Conservation (phyloP, 2,113 vertebrate species). For the Hemichromis elongatus region DNA sequence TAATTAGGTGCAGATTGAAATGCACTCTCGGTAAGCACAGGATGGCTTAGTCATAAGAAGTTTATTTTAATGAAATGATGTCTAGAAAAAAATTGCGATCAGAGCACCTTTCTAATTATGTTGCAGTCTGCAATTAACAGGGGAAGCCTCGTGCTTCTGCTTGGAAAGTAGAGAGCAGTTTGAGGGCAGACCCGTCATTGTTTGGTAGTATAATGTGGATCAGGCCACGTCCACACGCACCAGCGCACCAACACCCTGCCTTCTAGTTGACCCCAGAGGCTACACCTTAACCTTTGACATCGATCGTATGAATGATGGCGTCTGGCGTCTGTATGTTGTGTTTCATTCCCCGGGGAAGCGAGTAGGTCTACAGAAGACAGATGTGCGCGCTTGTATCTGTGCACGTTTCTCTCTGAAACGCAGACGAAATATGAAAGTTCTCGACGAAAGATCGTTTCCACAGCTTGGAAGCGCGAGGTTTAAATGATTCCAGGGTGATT, state of each 20-base stretch:
- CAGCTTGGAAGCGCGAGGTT: neutral
- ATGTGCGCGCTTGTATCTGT: neutral
- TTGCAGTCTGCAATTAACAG: neutral
- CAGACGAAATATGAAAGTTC: constrained; percentile 5
- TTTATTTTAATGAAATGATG: neutral
- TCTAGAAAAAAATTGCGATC: neutral
- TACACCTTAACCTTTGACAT: constrained; percentile 35
- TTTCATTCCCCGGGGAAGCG: neutral
- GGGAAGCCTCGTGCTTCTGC: neutral
- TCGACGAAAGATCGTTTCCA: neutral
- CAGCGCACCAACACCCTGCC: neutral
- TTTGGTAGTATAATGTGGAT: neutral
- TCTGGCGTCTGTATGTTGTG: constrained; percentile 34
- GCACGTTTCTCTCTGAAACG: neutral
- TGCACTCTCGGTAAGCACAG: neutral
- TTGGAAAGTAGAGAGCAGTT: neutral
- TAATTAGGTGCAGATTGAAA: neutral
- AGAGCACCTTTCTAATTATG: neutral
- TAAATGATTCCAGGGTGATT: neutral
- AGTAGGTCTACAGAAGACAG: neutral
- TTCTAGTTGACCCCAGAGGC: constrained; percentile 23
- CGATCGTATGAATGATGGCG: constrained; percentile 26
- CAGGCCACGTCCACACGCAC: neutral
- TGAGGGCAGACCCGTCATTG: neutral
- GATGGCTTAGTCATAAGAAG: neutral